Base-by-base conservation (phyloP, 2,113 vertebrate genomes). In the Melospiza georgiana region DNA sequence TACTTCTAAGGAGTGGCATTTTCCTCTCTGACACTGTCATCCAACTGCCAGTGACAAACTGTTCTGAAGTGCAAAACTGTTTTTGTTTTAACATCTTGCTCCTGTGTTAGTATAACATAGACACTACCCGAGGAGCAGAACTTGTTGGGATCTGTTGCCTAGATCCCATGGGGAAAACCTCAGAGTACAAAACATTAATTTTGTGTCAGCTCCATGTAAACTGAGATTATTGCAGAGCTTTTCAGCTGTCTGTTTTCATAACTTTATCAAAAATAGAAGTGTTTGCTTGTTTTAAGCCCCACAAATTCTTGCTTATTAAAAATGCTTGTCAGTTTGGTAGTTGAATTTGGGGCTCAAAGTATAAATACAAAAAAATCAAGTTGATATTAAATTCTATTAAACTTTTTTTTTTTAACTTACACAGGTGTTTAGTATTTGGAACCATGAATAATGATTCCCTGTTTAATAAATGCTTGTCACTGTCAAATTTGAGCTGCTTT, bases 111-210 rank as follows among this genome's bases (percentile, higher is more conserved):
- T 51, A 14, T 41, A 54, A 93, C 43, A 51, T 15, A 67, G 11
- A 41, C 23, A 2, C 28, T 54, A 14, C 59, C n/a, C 9, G 0
- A 67, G 55, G 55, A 83, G 65, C 73, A 68, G 51, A 59, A 52
- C 35, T 67, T 74, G 68, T 48, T 63, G 82, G 67, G 72, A 77
- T 90, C 85, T 81, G 85, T 88, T 91, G 87, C 87, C 72, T 93
- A 15, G 81, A 69, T 94, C 95, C 89, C 67, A 10, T 27, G 51
- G 84, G 89, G 75, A 86, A 92, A 95, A 83, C 55, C 78, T 48
- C 44, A 44, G 48, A 68, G 52, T 25, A 59, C 65, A 75, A 75
- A 93, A 51, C 73, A 77, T 84, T n/a, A 46, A 77, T 95, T 93
- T 44, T 71, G 68, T 90, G 92, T 84, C 85, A 78, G 61, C 69